These are phyloP conservation scores for Trachemys scripta DNA, from an alignment of 2,113 vertebrate species.

Conservation along the genomic window DNA sequence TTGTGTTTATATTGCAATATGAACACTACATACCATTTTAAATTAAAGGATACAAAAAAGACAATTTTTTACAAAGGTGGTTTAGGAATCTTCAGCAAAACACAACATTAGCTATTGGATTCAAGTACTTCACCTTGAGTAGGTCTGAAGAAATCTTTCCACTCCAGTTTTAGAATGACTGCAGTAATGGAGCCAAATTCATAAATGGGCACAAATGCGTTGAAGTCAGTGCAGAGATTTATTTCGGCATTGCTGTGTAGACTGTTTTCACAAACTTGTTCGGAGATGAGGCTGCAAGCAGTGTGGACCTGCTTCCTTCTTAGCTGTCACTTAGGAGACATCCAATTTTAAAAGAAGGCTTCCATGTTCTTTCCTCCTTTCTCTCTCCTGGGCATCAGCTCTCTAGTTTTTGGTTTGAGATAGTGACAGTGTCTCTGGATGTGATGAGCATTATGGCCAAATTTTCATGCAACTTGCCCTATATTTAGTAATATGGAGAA, in stretches of 20 bases:
- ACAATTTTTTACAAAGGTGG: background rate
- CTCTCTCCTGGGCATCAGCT: background rate
- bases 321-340: background rate
- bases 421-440: background rate
- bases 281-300: background rate
- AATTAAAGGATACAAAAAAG: background rate
- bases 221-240: background rate
- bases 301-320: background rate
- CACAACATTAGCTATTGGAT: background rate
- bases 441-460: background rate
- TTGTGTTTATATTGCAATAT: background rate
- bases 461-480: background rate
- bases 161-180: background rate
- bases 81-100: background rate
- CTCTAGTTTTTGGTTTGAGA: background rate
- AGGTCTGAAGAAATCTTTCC: background rate
- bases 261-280: background rate
- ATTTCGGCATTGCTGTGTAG: background rate
- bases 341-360: background rate
- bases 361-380: background rate
- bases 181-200: background rate
- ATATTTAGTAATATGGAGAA: background rate
- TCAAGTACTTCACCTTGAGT: background rate
- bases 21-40: background rate
- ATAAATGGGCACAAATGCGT: background rate